Percentiles rank a stretch among this genome's conserved stretches.
Evolutionary conservation across 2,797 vertebrate species (phyloP).

Genomic region (Iguana delicatissima): DNA sequence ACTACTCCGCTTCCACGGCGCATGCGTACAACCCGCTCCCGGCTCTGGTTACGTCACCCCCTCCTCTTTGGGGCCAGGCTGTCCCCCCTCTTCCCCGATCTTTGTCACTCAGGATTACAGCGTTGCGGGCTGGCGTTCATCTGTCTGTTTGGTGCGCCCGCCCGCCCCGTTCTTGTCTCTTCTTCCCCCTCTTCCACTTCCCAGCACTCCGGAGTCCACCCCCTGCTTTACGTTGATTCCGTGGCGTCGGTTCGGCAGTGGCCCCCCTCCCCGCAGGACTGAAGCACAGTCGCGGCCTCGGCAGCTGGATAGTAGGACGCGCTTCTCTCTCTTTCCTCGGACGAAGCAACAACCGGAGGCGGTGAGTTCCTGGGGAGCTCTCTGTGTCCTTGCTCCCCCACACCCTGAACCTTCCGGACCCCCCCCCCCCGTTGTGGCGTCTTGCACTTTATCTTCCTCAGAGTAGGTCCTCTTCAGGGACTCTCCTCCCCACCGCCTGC

Average conservation of each 20-base stretch:
- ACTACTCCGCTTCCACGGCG: not conserved
- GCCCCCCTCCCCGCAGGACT: not conserved
- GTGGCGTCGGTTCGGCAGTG: conserved; percentile 32
- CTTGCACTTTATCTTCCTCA: not conserved
- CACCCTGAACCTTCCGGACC: not conserved
- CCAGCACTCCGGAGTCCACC: not conserved
- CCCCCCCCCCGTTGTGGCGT: not conserved
- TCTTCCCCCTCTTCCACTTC: not conserved
- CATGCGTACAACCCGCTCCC: not conserved
- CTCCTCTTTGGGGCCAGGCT: not conserved
- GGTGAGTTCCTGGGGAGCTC: conserved; percentile 15
- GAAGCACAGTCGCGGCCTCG: conserved; percentile 28
- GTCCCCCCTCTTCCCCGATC: not conserved
- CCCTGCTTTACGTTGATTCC: conserved; percentile 5
- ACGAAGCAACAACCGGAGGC: not conserved
- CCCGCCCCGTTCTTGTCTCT: not conserved
- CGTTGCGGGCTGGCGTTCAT: conserved; percentile 31
- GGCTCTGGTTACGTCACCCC: conserved; percentile 55
- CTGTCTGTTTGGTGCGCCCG: conserved; percentile 59
- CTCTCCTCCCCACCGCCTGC: no score
- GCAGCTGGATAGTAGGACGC: not conserved
- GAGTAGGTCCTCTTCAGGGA: no score
- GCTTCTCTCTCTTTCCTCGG: not conserved
- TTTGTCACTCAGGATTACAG: not conserved
- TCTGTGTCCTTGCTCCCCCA: not conserved